Conservation (phyloP, 2,888 invertebrate species). For the Cylindroiulus punctatus region DNA sequence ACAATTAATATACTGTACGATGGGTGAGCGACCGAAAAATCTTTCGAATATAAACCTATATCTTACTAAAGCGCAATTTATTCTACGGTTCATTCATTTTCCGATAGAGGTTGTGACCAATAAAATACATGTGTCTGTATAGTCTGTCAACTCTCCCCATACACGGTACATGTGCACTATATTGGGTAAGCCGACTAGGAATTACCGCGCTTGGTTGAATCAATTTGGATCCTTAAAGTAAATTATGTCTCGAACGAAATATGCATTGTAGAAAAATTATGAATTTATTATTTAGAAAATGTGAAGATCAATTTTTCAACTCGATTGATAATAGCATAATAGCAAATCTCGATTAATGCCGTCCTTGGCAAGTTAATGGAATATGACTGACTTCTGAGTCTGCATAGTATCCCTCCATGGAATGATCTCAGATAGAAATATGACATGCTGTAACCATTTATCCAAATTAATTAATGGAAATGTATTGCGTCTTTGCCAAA, state of each 20-base stretch:
- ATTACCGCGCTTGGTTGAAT: no score
- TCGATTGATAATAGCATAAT: neutral
- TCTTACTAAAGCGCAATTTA: no score
- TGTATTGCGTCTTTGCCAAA: slow-evolving; percentile 25
- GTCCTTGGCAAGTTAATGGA: no score
- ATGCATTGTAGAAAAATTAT: neutral
- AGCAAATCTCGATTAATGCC: neutral
- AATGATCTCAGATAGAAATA: neutral
- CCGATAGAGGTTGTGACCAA: no score
- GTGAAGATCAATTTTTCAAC: neutral
- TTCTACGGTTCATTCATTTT: no score
- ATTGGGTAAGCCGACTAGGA: no score
- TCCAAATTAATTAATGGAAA: slow-evolving; percentile 21
- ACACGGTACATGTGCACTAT: no score
- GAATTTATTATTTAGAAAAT: neutral
- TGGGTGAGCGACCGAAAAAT: neutral
- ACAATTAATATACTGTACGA: neutral
- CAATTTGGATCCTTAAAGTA: no score
- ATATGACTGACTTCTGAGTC: neutral
- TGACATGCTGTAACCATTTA: slow-evolving; percentile 11
- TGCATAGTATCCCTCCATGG: neutral
- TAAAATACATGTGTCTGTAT: no score
- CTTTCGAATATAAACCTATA: neutral
- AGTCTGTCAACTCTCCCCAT: no score
- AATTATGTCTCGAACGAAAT: no score